Conservation (phyloP, 2,888 invertebrate species). For the Orthonevra nobilis region DNA sequence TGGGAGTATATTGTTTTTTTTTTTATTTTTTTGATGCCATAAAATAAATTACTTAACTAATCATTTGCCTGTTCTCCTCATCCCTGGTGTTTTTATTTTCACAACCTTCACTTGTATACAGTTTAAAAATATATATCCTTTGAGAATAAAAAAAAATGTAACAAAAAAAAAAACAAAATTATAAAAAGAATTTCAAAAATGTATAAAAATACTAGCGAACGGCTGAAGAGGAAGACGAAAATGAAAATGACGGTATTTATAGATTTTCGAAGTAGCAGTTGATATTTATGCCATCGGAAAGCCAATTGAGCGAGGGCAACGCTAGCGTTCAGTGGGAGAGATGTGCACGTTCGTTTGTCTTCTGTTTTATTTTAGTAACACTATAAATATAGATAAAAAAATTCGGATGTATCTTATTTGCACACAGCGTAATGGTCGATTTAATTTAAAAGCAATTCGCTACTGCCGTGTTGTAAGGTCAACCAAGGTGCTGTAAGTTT, state of each 20-base stretch:
- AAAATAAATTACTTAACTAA: slow-evolving; percentile 43
- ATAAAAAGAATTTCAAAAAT: slow-evolving; percentile 64
- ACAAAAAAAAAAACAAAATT: slow-evolving; percentile 32
- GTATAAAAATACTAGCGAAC: slow-evolving; percentile 63
- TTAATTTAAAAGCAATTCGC: slow-evolving; percentile 46
- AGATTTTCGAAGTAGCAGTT: slow-evolving; percentile 50
- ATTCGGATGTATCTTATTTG: slow-evolving; percentile 58
- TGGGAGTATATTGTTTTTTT: slow-evolving; percentile 1
- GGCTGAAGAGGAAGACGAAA: slow-evolving; percentile 50
- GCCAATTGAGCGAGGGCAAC: slow-evolving; percentile 17
- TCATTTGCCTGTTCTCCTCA: slow-evolving; percentile 1
- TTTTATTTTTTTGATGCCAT: not conserved
- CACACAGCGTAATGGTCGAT: slow-evolving; percentile 61
- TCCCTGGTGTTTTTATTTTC: slow-evolving; percentile 26
- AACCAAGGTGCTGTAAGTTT: slow-evolving; percentile 31
- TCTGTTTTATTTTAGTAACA: slow-evolving; percentile 49
- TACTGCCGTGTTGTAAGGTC: slow-evolving; percentile 32
- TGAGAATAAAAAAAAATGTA: slow-evolving; percentile 27
- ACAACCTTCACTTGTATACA: slow-evolving; percentile 63
- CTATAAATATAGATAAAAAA: slow-evolving; percentile 56
- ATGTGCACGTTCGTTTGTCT: too few relatives aligned
- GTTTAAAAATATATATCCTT: slow-evolving; percentile 41
- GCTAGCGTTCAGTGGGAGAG: slow-evolving; percentile 1
- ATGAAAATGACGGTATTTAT: slow-evolving; percentile 55
- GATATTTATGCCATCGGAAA: slow-evolving; percentile 58